Conservation (phyloP, 1,140 invertebrate genomes). For the Cydia pomonella region DNA sequence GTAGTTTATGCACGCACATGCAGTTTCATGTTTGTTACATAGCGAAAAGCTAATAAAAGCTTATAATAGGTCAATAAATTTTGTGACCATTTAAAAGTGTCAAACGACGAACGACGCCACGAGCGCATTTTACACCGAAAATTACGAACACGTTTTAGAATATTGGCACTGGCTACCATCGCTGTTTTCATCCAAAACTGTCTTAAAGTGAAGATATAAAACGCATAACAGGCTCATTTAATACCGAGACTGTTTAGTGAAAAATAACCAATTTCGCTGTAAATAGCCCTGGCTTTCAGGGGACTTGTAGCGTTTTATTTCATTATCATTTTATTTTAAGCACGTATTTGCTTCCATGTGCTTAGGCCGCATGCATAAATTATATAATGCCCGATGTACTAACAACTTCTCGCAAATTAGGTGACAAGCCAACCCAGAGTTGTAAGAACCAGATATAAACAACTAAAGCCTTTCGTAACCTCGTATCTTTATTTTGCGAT, state of each 20-base stretch:
- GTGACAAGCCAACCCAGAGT: background rate
- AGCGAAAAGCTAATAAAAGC: background rate
- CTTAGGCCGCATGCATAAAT: background rate
- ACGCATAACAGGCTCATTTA: background rate
- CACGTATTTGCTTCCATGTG: constrained; percentile 5
- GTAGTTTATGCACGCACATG: background rate
- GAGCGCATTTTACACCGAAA: background rate
- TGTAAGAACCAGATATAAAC: constrained; percentile 9
- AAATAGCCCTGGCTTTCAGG: background rate
- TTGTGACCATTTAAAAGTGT: background rate
- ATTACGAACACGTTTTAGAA: constrained; percentile 4
- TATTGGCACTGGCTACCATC: background rate
- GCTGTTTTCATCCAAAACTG: background rate
- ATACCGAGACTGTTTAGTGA: background rate
- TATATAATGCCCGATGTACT: constrained; percentile 9
- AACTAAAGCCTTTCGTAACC: background rate
- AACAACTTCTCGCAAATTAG: constrained; percentile 14
- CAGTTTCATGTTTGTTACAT: background rate
- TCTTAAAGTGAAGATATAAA: background rate
- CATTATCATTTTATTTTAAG: constrained; percentile 10
- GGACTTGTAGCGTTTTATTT: background rate
- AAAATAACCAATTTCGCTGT: background rate
- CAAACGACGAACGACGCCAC: background rate
- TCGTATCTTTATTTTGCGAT: background rate
- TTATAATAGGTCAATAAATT: background rate